These are phyloP conservation scores for Galaxea fascicularis DNA, from an alignment of 92 coral and sea anemone genomes.

Conservation along the genomic window DNA sequence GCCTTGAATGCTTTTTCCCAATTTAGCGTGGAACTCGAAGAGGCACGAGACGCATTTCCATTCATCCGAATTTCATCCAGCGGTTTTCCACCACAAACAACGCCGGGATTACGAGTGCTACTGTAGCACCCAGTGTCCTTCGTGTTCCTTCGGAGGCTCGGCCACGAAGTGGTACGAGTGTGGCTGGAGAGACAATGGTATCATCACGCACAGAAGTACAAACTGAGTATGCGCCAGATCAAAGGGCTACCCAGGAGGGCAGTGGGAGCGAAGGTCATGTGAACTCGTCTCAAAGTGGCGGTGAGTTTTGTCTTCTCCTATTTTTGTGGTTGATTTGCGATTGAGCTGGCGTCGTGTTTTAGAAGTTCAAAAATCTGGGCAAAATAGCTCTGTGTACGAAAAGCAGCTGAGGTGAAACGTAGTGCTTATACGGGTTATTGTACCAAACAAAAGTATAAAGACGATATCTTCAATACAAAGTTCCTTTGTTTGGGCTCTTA, in stretches of 20 bases:
- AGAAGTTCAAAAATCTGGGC: too few relatives aligned
- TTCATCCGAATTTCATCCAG: conserved; percentile 94
- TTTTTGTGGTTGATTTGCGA: too few relatives aligned
- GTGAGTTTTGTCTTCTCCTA: background rate
- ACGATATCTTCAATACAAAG: background rate
- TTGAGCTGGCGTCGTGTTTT: too few relatives aligned
- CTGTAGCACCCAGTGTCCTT: conserved; percentile 36
- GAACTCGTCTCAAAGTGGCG: background rate
- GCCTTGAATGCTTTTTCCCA: background rate
- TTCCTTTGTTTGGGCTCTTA: too few relatives aligned
- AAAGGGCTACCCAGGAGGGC: conserved; percentile 51
- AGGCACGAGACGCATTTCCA: conserved; percentile 87
- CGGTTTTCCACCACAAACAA: conserved; percentile 65
- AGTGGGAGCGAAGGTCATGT: conserved; percentile 34
- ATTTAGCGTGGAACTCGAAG: conserved; percentile 79
- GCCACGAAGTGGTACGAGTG: conserved; percentile 38
- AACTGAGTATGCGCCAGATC: conserved; percentile 38
- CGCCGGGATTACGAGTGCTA: conserved; percentile 38
- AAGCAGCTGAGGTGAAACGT: too few relatives aligned
- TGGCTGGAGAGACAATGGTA: conserved; percentile 51
- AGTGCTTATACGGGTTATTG: too few relatives aligned
- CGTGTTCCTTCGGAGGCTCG: conserved; percentile 55
- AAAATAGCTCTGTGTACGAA: too few relatives aligned
- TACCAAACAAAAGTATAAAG: too few relatives aligned
- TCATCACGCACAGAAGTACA: conserved; percentile 48